Base-by-base conservation (phyloP, 2,888 invertebrate genomes). In the Colletes collaris region DNA sequence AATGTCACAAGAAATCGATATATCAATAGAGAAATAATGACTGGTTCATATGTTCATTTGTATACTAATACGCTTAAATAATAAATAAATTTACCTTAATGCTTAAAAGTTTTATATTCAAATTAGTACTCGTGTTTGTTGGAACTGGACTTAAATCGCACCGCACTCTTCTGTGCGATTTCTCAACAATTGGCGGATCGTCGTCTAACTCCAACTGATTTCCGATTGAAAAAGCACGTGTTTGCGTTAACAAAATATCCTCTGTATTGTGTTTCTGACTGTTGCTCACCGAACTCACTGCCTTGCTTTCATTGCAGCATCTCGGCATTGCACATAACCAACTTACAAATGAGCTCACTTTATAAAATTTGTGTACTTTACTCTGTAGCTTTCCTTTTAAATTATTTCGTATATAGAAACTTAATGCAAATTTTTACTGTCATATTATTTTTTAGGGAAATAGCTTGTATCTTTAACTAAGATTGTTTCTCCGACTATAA, bases 241-340 rank as follows among this genome's bases (percentile, higher is more conserved):
- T 86, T 74, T 89, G 88, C 16, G 90, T 85, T 76, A 92, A 84
- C 79, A 91, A 87, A 86, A 92, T 90, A 86, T 92, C 89, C 76
- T 88, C 87, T 76, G 89, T 86, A 79, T 85, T 88, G 73, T 88
- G 90, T 73, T 91, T 90, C 76, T 87, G 87, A 89, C 87, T 89
- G 78, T 86, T 91, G 87, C 88, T 92, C 89, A 91, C 91, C 87
- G 92, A 90, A 87, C 92, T 92, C 90, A 91, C 90, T 91, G 91
- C 88, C 89, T 92, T 92, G 84, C 91, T 92, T 83, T 92, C 92
- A 91, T 92, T 92, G 89, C 90, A 92, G 89, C 93, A 93, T 93
- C 92, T 93, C 92, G 93, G 93, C 93, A 93, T 93, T 93, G 92
- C 92, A 92, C 92, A 89, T 89, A 88, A 85, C 86, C 86, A 87